Percentiles rank a stretch among this genome's conserved stretches.
These are phyloP conservation scores for Spodoptera littoralis DNA, from an alignment of 2,888 invertebrate species.

Conservation along the genomic window DNA sequence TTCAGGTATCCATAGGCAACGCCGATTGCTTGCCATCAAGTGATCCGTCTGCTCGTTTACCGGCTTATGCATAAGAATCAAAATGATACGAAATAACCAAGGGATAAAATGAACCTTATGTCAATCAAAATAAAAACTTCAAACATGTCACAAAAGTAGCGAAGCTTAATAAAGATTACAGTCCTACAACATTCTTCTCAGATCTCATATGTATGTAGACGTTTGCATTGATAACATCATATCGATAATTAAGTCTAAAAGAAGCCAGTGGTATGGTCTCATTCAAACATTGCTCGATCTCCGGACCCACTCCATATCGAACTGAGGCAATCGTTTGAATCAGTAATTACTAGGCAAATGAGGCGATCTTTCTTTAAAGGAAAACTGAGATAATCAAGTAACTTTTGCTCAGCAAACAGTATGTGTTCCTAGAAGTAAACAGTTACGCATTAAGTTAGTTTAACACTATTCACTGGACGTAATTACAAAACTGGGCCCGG, in stretches of 20 bases:
- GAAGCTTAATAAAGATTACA: no score
- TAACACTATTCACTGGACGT: slow-evolving; percentile 63
- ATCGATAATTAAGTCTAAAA: slow-evolving; percentile 4
- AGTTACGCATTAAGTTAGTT: slow-evolving; percentile 61
- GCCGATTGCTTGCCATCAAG: no score
- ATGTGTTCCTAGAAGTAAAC: slow-evolving; percentile 59
- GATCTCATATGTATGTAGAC: slow-evolving; percentile 6
- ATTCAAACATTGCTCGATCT: slow-evolving; percentile 20
- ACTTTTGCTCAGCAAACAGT: slow-evolving; percentile 55
- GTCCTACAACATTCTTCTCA: slow-evolving; percentile 8
- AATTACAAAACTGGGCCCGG: slow-evolving; percentile 64
- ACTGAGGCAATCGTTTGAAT: slow-evolving; percentile 28
- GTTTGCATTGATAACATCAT: slow-evolving; percentile 4
- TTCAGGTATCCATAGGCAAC: no score
- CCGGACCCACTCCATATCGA: slow-evolving; percentile 22
- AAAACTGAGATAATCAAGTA: slow-evolving; percentile 57
- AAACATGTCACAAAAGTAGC: no score
- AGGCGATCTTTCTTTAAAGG: slow-evolving; percentile 55
- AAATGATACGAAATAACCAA: no score
- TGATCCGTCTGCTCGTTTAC: no score
- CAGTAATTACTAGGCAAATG: slow-evolving; percentile 54
- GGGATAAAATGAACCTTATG: no score
- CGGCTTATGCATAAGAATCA: no score
- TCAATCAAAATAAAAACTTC: no score
- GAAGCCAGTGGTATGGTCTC: slow-evolving; percentile 4